Conservation (phyloP, 2,113 vertebrate species). For the Podilymbus podiceps region DNA sequence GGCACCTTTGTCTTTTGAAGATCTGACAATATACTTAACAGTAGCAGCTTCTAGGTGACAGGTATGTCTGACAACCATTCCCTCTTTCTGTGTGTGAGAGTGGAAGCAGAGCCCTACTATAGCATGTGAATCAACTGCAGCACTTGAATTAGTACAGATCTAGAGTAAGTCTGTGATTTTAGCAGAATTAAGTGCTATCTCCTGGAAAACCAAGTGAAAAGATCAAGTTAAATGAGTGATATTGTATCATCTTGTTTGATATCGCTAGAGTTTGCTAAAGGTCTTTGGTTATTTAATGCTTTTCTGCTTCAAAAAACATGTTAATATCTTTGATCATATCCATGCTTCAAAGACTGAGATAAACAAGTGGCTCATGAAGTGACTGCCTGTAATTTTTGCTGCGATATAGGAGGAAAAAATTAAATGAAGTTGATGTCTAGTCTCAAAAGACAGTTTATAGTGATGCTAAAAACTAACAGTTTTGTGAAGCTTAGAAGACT, state of each 20-base stretch:
- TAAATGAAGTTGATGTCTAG: neutral
- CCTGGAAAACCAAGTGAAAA: neutral
- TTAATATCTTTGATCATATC: neutral
- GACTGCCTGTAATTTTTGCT: neutral
- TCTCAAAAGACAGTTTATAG: neutral
- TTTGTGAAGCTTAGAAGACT: neutral
- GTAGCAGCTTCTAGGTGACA: neutral
- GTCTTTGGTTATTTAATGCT: neutral
- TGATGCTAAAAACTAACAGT: neutral
- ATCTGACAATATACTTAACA: neutral
- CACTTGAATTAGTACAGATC: neutral
- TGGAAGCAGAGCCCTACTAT: neutral
- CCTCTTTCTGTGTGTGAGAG: neutral
- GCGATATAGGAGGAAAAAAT: neutral
- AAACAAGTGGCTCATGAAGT: neutral
- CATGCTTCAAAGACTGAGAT: neutral
- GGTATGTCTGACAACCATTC: neutral
- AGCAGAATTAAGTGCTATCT: neutral
- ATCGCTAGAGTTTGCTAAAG: neutral
- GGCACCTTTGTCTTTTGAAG: neutral
- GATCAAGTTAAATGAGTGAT: neutral
- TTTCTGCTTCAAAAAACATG: neutral
- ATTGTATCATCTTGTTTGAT: neutral
- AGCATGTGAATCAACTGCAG: neutral
- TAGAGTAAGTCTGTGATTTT: neutral